Conservation (phyloP, 2,113 vertebrate genomes). For the Odocoileus virginianus region DNA sequence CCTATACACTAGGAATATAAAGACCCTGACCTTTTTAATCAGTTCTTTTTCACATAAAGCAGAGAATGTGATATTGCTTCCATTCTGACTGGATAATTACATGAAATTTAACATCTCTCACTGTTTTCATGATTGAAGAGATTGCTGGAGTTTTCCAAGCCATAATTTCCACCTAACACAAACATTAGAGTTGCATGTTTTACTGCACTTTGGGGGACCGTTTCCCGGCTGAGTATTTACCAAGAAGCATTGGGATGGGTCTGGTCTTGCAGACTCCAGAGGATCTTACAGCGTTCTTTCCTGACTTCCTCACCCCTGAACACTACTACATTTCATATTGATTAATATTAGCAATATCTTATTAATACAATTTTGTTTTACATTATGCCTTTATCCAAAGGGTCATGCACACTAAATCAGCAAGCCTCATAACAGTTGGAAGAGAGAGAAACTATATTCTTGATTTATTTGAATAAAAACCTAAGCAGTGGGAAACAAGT, state of each 20-base stretch:
- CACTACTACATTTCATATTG: constrained; percentile 63
- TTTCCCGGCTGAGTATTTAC: constrained; percentile 63
- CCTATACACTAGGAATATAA: constrained; percentile 1
- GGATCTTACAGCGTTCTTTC: constrained; percentile 31
- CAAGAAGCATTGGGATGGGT: constrained; percentile 58
- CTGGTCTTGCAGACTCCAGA: constrained; percentile 57
- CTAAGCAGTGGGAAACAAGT: background rate
- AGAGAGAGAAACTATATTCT: constrained; percentile 57
- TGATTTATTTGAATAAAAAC: constrained; percentile 63
- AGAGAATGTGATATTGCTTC: constrained; percentile 23
- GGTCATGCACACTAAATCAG: constrained; percentile 46
- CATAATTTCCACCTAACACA: constrained; percentile 55
- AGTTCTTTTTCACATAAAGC: constrained; percentile 21
- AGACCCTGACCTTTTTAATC: constrained; percentile 45
- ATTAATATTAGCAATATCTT: constrained; percentile 75
- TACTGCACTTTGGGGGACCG: constrained; percentile 62
- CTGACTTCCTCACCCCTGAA: constrained; percentile 60
- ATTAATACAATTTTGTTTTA: constrained; percentile 70
- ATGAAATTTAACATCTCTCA: constrained; percentile 60
- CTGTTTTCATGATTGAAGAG: constrained; percentile 62
- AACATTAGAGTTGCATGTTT: constrained; percentile 56
- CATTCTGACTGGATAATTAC: constrained; percentile 62
- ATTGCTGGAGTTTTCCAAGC: constrained; percentile 51
- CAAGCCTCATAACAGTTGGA: constrained; percentile 53
- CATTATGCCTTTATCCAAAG: constrained; percentile 56